Conservation (phyloP, 2,113 vertebrate species). For the Hippocampus mohnikei region DNA sequence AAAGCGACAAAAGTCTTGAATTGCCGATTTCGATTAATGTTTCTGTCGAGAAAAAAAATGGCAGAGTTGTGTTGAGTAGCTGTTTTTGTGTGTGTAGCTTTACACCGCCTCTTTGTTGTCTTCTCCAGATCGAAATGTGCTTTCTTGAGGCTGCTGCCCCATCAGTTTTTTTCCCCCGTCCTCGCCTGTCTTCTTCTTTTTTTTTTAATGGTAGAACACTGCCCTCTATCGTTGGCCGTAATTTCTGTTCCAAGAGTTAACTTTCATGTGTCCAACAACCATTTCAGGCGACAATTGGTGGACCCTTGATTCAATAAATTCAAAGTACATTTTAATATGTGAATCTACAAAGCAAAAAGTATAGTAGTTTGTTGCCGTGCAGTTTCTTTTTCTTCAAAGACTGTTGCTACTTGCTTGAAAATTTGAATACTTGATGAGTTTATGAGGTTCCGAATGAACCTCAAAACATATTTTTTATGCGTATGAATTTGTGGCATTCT, state of each 20-base stretch:
- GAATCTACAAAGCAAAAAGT: too few species aligned
- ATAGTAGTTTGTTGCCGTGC: too few species aligned
- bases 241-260: too few species aligned
- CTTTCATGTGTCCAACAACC: too few species aligned
- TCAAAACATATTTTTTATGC: neutral
- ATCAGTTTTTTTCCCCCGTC: conserved; percentile 25
- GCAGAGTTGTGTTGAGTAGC: neutral
- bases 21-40: neutral
- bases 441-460: too few species aligned
- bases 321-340: too few species aligned
- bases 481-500: neutral
- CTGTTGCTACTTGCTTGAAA: too few species aligned
- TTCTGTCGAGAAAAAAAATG: neutral
- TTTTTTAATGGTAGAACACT: conserved; percentile 38
- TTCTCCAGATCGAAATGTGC: conserved; percentile 11
- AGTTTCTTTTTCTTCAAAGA: too few species aligned
- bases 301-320: too few species aligned
- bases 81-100: neutral
- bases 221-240: conserved; percentile 49
- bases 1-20: neutral
- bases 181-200: neutral
- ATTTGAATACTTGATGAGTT: too few species aligned
- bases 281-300: too few species aligned
- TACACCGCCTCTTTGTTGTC: conserved; percentile 3
- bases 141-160: conserved; percentile 10